phyloP scores from a whole-genome alignment of 2,797 vertebrate species.

The Hemitrygon akajei region DNA sequence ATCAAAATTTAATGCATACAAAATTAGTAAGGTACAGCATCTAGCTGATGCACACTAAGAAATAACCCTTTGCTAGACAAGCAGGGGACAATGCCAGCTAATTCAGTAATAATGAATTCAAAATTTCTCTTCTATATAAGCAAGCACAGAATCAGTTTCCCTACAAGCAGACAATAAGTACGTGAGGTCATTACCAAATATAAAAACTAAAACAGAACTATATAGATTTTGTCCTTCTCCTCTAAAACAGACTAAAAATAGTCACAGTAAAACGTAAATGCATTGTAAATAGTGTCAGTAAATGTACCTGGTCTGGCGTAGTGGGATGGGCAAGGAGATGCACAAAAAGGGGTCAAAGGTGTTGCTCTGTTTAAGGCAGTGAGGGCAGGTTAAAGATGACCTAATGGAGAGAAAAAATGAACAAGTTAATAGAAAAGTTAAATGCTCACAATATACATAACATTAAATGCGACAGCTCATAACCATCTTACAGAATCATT shows the following conservation, averaged over 20 bases:
- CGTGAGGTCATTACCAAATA: background rate
- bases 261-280: background rate
- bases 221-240: background rate
- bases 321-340: constrained; percentile 83
- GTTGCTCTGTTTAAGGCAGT: constrained; percentile 91
- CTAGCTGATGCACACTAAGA: background rate
- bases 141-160: background rate
- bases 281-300: background rate
- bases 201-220: background rate
- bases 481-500: background rate
- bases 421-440: background rate
- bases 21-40: background rate
- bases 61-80: background rate
- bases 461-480: background rate
- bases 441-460: background rate
- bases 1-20: background rate
- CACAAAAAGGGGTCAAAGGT: constrained; percentile 88
- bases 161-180: background rate
- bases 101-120: background rate
- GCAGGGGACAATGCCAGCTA: background rate
- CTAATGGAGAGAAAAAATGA: constrained; percentile 50
- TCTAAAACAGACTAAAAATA: background rate
- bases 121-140: background rate
- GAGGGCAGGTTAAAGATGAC: constrained; percentile 89
- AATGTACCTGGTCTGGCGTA: constrained; percentile 80